Conservation (phyloP, 2,797 vertebrate genomes). For the Cyprinodon diabolis region DNA sequence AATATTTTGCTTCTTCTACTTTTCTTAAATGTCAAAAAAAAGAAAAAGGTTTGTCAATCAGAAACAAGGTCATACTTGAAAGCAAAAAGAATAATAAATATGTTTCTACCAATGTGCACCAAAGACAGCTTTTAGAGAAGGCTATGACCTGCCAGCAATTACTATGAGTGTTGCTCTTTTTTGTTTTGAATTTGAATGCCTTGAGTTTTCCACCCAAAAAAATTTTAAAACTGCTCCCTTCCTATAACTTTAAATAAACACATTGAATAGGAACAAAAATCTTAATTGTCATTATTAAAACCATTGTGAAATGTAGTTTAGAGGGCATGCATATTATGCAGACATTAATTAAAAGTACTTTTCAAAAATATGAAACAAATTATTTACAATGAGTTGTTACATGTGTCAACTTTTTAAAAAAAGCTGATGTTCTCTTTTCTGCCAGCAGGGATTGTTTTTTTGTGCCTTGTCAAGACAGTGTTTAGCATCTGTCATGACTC, state of each 20-base stretch:
- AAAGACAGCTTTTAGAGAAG: conserved; percentile 19
- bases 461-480: too few species aligned
- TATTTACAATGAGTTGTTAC: too few species aligned
- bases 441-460: too few species aligned
- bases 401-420: too few species aligned
- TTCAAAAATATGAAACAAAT: too few species aligned
- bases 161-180: background rate
- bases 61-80: background rate
- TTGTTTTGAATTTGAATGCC: conserved; percentile 8
- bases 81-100: background rate
- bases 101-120: background rate
- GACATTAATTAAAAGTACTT: too few species aligned
- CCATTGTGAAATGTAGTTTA: too few species aligned
- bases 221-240: background rate
- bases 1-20: background rate
- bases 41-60: background rate
- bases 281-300: too few species aligned
- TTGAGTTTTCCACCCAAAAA: conserved; percentile 1
- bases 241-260: background rate
- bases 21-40: conserved; percentile 14
- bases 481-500: too few species aligned
- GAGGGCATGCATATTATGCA: too few species aligned
- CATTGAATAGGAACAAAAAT: too few species aligned
- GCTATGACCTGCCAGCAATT: background rate
- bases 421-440: too few species aligned